Percentiles rank a stretch among this genome's conserved stretches.
Conservation (phyloP, 2,113 vertebrate genomes). For the Muscicapa adusta region DNA sequence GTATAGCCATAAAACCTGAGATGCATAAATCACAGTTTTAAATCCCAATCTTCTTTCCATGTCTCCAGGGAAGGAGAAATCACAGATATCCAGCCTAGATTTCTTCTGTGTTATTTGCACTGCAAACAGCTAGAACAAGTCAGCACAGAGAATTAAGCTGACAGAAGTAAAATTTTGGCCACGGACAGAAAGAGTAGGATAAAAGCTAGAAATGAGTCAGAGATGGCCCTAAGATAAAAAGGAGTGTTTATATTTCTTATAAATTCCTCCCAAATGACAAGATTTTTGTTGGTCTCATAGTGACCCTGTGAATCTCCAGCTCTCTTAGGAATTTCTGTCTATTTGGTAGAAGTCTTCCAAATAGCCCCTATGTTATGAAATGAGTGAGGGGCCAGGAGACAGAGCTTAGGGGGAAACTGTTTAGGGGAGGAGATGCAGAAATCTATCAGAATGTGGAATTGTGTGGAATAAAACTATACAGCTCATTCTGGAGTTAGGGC, state of each 20-base stretch:
- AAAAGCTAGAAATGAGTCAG: constrained; percentile 51
- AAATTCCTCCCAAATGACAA: constrained; percentile 41
- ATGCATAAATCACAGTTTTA: not conserved
- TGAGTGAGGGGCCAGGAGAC: not conserved
- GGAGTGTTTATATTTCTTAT: constrained; percentile 34
- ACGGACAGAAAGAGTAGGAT: not conserved
- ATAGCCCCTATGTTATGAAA: not conserved
- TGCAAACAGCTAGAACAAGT: constrained; percentile 15
- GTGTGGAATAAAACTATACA: not conserved
- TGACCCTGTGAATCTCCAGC: not conserved
- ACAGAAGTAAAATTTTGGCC: constrained; percentile 15
- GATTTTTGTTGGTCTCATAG: not conserved
- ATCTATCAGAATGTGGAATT: not conserved
- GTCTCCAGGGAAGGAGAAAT: not conserved
- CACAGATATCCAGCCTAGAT: not conserved
- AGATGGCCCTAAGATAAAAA: constrained; percentile 44
- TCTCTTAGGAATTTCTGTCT: not conserved
- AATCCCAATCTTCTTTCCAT: not conserved
- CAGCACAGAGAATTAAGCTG: constrained; percentile 7
- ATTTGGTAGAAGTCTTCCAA: not conserved
- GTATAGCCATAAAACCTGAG: not conserved
- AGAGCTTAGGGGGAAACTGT: not conserved
- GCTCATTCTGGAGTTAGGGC: not conserved
- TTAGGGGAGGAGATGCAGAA: not conserved
- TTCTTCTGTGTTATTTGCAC: not conserved